These are phyloP conservation scores for Heliornis fulica DNA, from an alignment of 2,113 vertebrate species.

Conservation along the genomic window DNA sequence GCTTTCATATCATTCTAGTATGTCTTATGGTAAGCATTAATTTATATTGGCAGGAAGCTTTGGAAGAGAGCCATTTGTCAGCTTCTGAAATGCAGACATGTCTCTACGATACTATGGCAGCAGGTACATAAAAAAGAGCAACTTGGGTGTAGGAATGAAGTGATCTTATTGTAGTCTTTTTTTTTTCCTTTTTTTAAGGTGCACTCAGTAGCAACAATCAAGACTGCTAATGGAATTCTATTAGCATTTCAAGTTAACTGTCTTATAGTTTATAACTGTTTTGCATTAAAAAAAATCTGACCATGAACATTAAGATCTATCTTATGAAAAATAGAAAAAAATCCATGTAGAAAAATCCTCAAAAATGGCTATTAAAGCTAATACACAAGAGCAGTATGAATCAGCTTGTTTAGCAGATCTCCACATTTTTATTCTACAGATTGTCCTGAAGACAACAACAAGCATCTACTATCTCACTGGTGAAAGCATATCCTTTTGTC, in stretches of 20 bases:
- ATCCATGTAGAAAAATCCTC: not conserved
- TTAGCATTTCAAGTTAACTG: not conserved
- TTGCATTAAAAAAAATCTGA: too few species aligned
- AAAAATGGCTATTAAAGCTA: not conserved
- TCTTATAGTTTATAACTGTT: not conserved
- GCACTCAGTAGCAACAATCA: not conserved
- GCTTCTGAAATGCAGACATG: conserved; percentile 26
- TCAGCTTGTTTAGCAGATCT: not conserved
- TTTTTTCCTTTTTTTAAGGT: not conserved
- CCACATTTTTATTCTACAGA: not conserved
- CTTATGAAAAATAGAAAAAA: not conserved
- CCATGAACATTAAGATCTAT: not conserved
- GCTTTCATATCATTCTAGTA: not conserved
- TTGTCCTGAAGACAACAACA: not conserved
- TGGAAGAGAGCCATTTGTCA: conserved; percentile 58
- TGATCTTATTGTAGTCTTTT: not conserved
- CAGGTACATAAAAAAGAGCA: conserved; percentile 34
- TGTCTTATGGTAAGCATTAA: conserved; percentile 44
- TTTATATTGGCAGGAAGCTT: conserved; percentile 47
- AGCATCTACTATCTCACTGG: not conserved
- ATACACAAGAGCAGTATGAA: not conserved
- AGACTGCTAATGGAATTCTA: not conserved
- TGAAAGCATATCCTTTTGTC: not conserved
- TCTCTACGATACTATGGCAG: not conserved
- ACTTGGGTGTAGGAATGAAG: not conserved